A percentile compares a stretch with the other conserved stretches of the same genome.
Evolutionary conservation across 2,797 vertebrate species (phyloP).

Genomic region (Fundulus diaphanus): DNA sequence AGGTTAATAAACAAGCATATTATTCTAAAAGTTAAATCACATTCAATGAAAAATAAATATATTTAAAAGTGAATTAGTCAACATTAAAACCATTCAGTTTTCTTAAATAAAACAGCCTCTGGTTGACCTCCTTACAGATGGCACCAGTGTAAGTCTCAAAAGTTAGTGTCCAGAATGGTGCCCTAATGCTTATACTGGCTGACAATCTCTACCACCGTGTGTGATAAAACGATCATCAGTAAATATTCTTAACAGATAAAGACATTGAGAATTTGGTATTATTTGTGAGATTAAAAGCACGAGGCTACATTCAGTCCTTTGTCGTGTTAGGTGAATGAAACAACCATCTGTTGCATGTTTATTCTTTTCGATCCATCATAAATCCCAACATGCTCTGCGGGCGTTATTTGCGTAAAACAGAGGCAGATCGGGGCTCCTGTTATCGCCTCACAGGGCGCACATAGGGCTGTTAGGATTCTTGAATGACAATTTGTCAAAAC

Average conservation of each 20-base stretch:
- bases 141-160: too few species aligned
- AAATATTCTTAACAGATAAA: neutral
- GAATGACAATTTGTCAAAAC: slow-evolving; percentile 82
- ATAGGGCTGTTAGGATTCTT: slow-evolving; percentile 64
- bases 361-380: slow-evolving; percentile 5
- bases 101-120: too few species aligned
- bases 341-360: slow-evolving; percentile 79
- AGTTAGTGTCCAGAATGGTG: too few species aligned
- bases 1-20: too few species aligned
- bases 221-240: too few species aligned
- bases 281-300: neutral
- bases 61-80: too few species aligned
- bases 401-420: neutral
- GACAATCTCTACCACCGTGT: too few species aligned
- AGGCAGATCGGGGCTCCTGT: neutral
- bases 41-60: too few species aligned
- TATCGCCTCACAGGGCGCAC: slow-evolving; percentile 35
- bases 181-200: too few species aligned
- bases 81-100: too few species aligned
- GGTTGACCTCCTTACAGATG: too few species aligned
- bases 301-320: neutral
- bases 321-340: slow-evolving; percentile 10
- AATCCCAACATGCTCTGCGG: neutral
- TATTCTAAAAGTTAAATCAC: too few species aligned
- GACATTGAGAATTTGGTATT: neutral